These are phyloP conservation scores for Perodicticus potto DNA, from an alignment of 2,797 vertebrate species.

Conservation along the genomic window DNA sequence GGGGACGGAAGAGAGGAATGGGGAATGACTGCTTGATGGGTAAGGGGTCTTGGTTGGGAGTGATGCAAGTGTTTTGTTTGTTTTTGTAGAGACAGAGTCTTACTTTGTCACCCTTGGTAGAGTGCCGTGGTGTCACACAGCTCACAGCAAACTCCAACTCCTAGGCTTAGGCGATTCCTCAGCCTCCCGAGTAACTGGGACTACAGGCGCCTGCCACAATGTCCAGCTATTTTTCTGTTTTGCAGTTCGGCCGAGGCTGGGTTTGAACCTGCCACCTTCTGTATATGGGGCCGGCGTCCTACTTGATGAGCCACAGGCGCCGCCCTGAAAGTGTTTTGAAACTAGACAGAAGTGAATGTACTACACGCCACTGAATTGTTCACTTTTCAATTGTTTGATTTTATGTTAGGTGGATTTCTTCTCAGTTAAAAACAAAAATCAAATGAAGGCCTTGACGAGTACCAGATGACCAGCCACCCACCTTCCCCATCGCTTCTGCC, in stretches of 20 bases:
- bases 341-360: background rate
- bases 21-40: background rate
- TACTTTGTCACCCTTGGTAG: too few species aligned
- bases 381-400: background rate
- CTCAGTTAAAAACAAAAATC: background rate
- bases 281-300: too few species aligned
- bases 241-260: too few species aligned
- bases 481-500: background rate
- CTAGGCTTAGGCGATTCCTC: too few species aligned
- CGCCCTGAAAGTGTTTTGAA: background rate
- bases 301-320: too few species aligned
- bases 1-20: background rate
- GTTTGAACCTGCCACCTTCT: too few species aligned
- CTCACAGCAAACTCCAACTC: too few species aligned
- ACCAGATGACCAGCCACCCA: background rate
- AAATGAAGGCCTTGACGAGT: background rate
- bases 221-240: too few species aligned
- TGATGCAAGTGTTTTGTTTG: background rate
- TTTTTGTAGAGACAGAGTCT: too few species aligned
- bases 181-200: too few species aligned
- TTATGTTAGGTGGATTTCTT: background rate
- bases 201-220: too few species aligned
- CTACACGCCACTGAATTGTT: background rate
- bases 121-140: too few species aligned
- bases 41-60: background rate